Evolutionary conservation across 2,888 invertebrate genomes (phyloP).

Genomic region (Philereme vetulata): DNA sequence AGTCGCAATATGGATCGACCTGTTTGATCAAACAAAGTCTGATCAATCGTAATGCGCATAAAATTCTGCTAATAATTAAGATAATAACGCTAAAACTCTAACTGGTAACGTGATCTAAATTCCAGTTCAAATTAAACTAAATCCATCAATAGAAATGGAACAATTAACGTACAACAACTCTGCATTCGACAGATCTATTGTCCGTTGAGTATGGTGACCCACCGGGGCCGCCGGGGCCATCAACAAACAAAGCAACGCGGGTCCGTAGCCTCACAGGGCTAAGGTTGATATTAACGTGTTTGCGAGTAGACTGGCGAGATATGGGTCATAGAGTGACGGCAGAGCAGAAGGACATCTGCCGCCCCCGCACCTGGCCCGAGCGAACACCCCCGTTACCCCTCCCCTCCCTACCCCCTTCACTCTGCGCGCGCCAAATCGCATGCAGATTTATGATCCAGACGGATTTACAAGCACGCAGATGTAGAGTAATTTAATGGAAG

Average conservation of each 20-base stretch:
- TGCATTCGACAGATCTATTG: constrained; percentile 24
- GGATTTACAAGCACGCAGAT: constrained; percentile 32
- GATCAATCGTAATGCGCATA: too few species aligned
- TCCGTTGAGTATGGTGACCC: constrained; percentile 34
- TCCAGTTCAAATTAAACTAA: constrained; percentile 15
- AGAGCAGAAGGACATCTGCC: constrained; percentile 61
- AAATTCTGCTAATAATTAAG: too few species aligned
- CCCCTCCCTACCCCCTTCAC: constrained; percentile 23
- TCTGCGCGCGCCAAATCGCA: constrained; percentile 46
- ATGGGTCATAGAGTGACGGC: constrained; percentile 57
- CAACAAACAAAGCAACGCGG: constrained; percentile 22
- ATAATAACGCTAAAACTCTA: too few species aligned
- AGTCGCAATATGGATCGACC: too few species aligned
- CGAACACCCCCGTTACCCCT: constrained; percentile 18
- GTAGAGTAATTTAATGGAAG: constrained; percentile 19
- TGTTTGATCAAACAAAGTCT: too few species aligned
- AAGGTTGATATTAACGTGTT: constrained; percentile 18
- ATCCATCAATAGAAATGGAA: constrained; percentile 5
- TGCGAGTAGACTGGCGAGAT: constrained; percentile 43
- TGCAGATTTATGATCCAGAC: constrained; percentile 65
- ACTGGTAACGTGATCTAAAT: neutral
- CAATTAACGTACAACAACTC: constrained; percentile 15
- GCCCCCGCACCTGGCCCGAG: constrained; percentile 71
- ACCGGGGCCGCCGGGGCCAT: constrained; percentile 7
- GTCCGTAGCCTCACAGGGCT: neutral